Evolutionary conservation across 2,888 invertebrate species (phyloP).

Genomic region (Sipha maydis): DNA sequence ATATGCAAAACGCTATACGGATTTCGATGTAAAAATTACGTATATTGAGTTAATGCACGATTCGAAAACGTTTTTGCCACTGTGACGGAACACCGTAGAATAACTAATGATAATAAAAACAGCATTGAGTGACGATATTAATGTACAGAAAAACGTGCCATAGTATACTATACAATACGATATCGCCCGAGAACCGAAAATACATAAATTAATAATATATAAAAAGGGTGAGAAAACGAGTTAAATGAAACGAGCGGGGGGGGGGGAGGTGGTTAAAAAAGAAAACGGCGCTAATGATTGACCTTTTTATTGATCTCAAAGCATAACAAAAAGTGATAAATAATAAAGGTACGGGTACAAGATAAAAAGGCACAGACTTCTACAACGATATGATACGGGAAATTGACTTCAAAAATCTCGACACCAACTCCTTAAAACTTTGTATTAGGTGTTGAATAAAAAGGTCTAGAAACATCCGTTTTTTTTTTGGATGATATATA

Average conservation of each 20-base stretch:
- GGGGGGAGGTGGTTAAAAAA: too few species aligned
- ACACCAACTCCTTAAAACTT: conserved; percentile 38
- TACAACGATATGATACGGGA: background rate
- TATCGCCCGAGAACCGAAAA: background rate
- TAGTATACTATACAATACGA: too few species aligned
- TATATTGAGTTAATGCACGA: too few species aligned
- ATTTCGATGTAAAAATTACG: too few species aligned
- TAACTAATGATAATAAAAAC: too few species aligned
- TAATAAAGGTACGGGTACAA: background rate
- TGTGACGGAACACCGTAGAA: too few species aligned
- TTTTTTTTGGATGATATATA: conserved; percentile 6
- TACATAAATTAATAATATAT: background rate
- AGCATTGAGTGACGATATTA: too few species aligned
- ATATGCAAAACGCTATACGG: too few species aligned
- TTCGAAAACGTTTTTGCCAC: too few species aligned
- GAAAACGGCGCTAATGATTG: background rate
- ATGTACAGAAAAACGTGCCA: too few species aligned
- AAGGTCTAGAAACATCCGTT: conserved; percentile 40
- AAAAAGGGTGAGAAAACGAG: background rate
- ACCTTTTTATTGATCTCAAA: background rate
- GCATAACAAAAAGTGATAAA: background rate
- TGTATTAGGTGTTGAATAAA: conserved; percentile 27
- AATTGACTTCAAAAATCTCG: conserved; percentile 44
- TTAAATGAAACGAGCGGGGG: background rate
- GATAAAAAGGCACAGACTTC: conserved; percentile 26